Base-by-base conservation (phyloP, 2,888 invertebrate genomes). In the Eristalis arbustorum region DNA sequence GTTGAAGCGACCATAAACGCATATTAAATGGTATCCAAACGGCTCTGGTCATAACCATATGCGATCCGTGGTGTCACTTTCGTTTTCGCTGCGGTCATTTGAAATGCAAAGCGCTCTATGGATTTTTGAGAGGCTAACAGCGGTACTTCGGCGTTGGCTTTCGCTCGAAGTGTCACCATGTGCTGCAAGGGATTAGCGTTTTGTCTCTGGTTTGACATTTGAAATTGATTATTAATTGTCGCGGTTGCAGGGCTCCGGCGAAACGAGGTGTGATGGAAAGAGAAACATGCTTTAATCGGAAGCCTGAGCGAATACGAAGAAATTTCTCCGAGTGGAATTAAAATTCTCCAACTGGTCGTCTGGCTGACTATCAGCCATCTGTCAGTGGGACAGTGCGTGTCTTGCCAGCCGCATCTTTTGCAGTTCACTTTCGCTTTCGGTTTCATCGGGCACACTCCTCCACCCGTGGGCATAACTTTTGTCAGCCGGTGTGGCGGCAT, bases 371-470 rank as follows among this genome's bases (percentile, higher is more conserved):
- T 23, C 57, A 42, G 22, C 56, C 72, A 72, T 80, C 75, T 84
- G 84, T 40, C 67, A 68, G 66, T 75, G 62, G 61, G 22, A 56
- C 25, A n/a, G 42, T 61, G 40, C 40, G 56, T 69, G 49, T n/a
- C 34, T 18, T 49, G 61, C 37, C 23, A 67, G 75, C 59, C 61
- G 25, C 62, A 75, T 84, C 73, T 66, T 75, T 66, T 25, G 62
- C 67, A 59, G 59, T 49, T 28, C 11, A 72, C 80, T 84, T 84
- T 81, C 81, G 72, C 75, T 84, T 84, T 81, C n/a, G n/a, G n/a
- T 72, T 56, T 68, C 13, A 10, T 2, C 62, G 25, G 31, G 72
- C 23, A 42, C 1, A n/a, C n/a, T n/a, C 57, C 8, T 4, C 18
- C 6, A 69, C 2, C 1, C 4, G 49, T 8, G 18, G 18, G 49